Percentiles rank a stretch among this genome's conserved stretches.
phyloP scores from a whole-genome alignment of 1,140 invertebrate genomes.

The Drosophila littoralis region DNA sequence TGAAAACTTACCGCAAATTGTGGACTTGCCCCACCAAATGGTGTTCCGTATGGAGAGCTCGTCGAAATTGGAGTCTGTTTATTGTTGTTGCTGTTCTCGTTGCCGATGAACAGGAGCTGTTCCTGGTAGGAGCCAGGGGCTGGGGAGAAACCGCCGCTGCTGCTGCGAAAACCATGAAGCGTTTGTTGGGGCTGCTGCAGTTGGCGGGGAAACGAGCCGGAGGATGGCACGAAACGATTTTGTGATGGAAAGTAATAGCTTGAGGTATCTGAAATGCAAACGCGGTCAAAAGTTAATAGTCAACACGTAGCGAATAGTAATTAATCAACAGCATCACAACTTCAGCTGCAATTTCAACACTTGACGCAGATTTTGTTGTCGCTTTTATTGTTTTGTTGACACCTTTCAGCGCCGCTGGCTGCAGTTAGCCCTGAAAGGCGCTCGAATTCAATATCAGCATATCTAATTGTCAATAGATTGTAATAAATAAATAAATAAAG shows the following conservation, averaged over 20 bases:
- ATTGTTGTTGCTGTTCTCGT: conserved; percentile 59
- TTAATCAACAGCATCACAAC: conserved; percentile 35
- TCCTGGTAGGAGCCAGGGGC: conserved; percentile 80
- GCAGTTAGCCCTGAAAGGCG: conserved; percentile 57
- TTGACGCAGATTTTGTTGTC: background rate
- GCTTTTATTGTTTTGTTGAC: conserved; percentile 29
- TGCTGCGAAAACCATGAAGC: conserved; percentile 42
- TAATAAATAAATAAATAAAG: conserved; percentile 69
- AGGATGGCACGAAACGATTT: conserved; percentile 81
- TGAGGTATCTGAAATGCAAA: conserved; percentile 66
- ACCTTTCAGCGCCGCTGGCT: conserved; percentile 51
- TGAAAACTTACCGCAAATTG: conserved; percentile 73
- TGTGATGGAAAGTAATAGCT: conserved; percentile 78
- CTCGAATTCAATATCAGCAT: conserved; percentile 56
- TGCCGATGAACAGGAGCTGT: conserved; percentile 76
- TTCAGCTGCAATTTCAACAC: conserved; percentile 7
- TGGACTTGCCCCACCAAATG: conserved; percentile 56
- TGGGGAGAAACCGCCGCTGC: conserved; percentile 49
- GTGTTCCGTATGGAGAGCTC: conserved; percentile 59
- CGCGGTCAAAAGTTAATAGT: conserved; percentile 50
- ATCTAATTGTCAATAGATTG: conserved; percentile 70
- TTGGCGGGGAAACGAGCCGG: conserved; percentile 66
- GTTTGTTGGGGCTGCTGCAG: conserved; percentile 34
- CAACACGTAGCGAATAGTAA: conserved; percentile 51
- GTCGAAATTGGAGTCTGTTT: conserved; percentile 46